These are phyloP conservation scores for Diloba caeruleocephala DNA, from an alignment of 2,888 invertebrate species.

Conservation along the genomic window DNA sequence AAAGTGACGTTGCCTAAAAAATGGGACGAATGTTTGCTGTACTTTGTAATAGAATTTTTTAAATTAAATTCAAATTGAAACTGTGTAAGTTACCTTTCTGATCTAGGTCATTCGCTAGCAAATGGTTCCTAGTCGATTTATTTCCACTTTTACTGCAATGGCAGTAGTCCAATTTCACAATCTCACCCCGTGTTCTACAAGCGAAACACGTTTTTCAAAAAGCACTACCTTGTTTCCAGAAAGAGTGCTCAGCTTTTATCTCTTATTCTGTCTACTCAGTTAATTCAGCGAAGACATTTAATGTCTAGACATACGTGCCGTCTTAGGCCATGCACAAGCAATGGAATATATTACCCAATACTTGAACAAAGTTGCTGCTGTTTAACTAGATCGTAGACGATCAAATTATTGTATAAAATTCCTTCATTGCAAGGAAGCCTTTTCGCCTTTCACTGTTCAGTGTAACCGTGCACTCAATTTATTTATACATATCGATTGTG, in stretches of 20 bases:
- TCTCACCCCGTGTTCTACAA: conserved; percentile 79
- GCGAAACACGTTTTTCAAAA: conserved; percentile 80
- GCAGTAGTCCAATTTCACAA: conserved; percentile 85
- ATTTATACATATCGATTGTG: conserved; percentile 36
- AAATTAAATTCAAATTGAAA: conserved; percentile 47
- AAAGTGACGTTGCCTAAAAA: no score
- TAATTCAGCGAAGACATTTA: conserved; percentile 42
- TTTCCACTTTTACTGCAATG: conserved; percentile 87
- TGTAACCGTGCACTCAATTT: conserved; percentile 15
- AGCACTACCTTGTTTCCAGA: conserved; percentile 68
- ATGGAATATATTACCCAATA: conserved; percentile 27
- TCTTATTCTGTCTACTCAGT: conserved; percentile 60
- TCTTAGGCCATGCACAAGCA: conserved; percentile 5
- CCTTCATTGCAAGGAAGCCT: conserved; percentile 30
- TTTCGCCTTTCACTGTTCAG: no score
- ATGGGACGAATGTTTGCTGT: no score
- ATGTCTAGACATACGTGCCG: conserved; percentile 39
- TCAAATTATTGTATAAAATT: conserved; percentile 25
- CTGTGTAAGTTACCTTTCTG: conserved; percentile 69
- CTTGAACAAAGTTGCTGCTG: not conserved
- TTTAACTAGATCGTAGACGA: conserved; percentile 9
- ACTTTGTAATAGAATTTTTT: conserved; percentile 9
- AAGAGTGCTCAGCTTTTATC: conserved; percentile 56
- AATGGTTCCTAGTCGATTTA: conserved; percentile 83
- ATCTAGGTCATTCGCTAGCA: conserved; percentile 80